Base-by-base conservation (phyloP, 2,797 vertebrate species). In the Holocentrus rufus region DNA sequence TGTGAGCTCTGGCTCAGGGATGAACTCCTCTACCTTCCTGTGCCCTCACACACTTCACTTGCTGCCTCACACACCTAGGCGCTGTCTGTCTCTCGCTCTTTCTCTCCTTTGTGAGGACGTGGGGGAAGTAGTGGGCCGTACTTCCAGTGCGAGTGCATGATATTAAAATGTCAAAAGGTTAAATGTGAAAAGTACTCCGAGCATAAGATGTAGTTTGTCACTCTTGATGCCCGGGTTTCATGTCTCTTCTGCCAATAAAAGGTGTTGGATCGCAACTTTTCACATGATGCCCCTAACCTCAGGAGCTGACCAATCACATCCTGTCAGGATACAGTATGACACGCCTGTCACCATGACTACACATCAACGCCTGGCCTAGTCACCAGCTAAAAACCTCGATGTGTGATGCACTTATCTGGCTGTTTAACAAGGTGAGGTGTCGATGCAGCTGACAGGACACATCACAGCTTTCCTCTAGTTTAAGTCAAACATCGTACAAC, bases 301-400 rank as follows among this genome's bases (percentile, higher is more conserved):
- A 88, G 87, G 86, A 87, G 83, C 77, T 72, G 82, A 87, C 88
- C 88, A 76, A 78, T 91, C 90, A 82, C 69, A 47, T 72, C 74
- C 74, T 59, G 76, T 34, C 56, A 74, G 81, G 84, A 86, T 87
- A 69, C 72, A 69, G 71, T 50, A 77, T 85, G 90, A 91, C 87
- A 76, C 69, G 77, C 75, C 75, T 86, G 87, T 87, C 89, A 87
- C 76, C 81, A 75, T 54, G 52, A 72, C 80, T 87, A 15, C 81
- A 72, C 79, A 80, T 90, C 89, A 90, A 79, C 85, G 76, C 59
- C 23, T 11, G 22, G 34, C 18, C 15, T 34, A 10, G 34, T 8
- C 17, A 39, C 8, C 18, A 53, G 53, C 30, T 65, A 8, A 31
- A 27, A n/a, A 34, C 15, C 11, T 23, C 10, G 2, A 39, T 42